A percentile compares a stretch with the other conserved stretches of the same genome.
These are phyloP conservation scores for Brachyhypopomus occidentalis DNA, from an alignment of 2,113 vertebrate species.

Conservation along the genomic window DNA sequence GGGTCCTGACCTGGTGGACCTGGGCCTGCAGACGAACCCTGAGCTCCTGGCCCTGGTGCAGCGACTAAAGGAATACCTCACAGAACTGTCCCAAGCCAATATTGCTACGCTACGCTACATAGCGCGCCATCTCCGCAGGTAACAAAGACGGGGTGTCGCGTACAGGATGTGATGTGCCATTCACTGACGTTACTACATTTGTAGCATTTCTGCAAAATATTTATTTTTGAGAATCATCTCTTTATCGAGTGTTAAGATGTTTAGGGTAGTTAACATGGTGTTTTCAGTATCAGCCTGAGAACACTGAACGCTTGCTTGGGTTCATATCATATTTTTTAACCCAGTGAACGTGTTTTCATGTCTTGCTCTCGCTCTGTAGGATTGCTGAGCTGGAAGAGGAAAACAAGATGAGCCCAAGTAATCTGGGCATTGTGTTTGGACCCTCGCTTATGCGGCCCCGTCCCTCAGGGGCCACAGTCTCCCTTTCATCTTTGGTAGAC, in stretches of 20 bases:
- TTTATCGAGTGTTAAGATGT: background rate
- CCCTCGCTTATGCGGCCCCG: slow-evolving; percentile 92
- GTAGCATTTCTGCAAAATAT: background rate
- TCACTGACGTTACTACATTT: background rate
- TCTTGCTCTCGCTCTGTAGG: slow-evolving; percentile 64
- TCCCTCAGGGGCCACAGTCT: slow-evolving; percentile 90
- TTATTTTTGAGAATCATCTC: background rate
- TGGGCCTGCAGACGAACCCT: slow-evolving; percentile 72
- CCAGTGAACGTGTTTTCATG: background rate
- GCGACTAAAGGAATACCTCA: slow-evolving; percentile 81
- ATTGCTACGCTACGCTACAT: slow-evolving; percentile 83
- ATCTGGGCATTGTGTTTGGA: slow-evolving; percentile 94
- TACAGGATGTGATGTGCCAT: background rate
- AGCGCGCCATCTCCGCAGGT: slow-evolving; percentile 86
- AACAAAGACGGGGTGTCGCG: slow-evolving; percentile 32
- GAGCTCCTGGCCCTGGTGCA: slow-evolving; percentile 75
- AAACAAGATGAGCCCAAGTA: slow-evolving; percentile 95
- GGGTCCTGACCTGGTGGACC: slow-evolving; percentile 72
- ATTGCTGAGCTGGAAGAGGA: slow-evolving; percentile 90
- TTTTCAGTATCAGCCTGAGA: too few species aligned
- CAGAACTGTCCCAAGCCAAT: slow-evolving; percentile 82
- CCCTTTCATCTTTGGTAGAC: slow-evolving; percentile 93
- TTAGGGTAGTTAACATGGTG: too few species aligned
- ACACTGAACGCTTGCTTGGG: too few species aligned
- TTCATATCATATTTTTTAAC: too few species aligned